Evolutionary conservation across 2,113 vertebrate genomes (phyloP), one percentile per base, ranked within the genome.

Genomic region (Pseudopipra pipra): DNA sequence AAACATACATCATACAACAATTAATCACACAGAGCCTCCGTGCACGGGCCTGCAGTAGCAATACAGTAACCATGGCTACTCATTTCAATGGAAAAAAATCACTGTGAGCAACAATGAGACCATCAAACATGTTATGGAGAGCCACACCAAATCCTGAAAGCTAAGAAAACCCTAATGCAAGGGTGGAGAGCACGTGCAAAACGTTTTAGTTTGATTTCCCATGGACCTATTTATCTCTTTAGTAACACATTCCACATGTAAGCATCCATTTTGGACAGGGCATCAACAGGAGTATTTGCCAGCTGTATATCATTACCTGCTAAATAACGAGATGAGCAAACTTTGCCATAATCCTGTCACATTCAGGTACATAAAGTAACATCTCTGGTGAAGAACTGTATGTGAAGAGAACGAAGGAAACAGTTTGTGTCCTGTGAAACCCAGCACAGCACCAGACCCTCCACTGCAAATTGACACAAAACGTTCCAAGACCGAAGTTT

Each of bases 11-110:
- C 44, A 54, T 6, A 3, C 17, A 72, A 68, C 59, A 83, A 91
- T 90, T 79, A 66, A 80, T 73, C 39, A 21, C 18, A 52, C 25
- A 52, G 14, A 46, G n/a, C 20, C 55, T 67, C 77, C 3, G 75
- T 65, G 71, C 71, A 58, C 19, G 66, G 66, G 90, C 20, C 71
- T 87, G 90, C 82, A 52, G 67, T 6, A 62, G 63, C 63, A 72
- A 55, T 28, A 71, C 54, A 71, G 90, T 92, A 90, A 90, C 72
- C 85, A 87, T 39, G 95, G 92, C 75, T 90, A 93, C 79, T 79
- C 68, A 23, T 35, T 90, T 78, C 68, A 88, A 70, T 62, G 68
- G 47, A 92, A 84, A 97, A 77, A 72, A 91, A 76, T 24, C 71
- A 7, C 81, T 85, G 52, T 14, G 52, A 94, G 31, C 65, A 83